Base-by-base conservation (phyloP, 2,888 invertebrate genomes). In the Leptinotarsa peninsularis region DNA sequence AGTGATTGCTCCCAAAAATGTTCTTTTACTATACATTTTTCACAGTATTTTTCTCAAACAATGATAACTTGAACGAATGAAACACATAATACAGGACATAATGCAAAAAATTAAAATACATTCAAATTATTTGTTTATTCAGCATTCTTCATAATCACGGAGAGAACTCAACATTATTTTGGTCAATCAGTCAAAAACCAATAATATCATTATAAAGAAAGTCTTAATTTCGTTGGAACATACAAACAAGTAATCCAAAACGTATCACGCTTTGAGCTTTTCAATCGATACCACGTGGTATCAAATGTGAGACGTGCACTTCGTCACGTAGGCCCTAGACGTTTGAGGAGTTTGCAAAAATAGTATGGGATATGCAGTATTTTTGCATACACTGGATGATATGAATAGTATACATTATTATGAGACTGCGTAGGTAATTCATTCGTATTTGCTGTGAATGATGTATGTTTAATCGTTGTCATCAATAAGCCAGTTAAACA, bases 311-410 rank as follows among this genome's bases (percentile, higher is more conserved):
- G 76, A 78, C 83, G 81, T 83, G 83, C 80, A 66, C 71, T 70
- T 74, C 72, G 82, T 83, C 84, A 84, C 83, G 83, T 83, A 83
- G 81, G 81, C 76, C 56, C 84, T 69, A 27, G 75, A 77, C 54
- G 74, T 69, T 73, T 75, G 74, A 78, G 71, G 67, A 66, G 60
- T 74, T 66, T 71, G 76, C 70, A 67, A 71, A 72, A 77, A 75
- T 58, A 70, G 27, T 49, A 50, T 13, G 15, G 49, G 49, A 58
- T 49, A n/a, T 21, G 43, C 54, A 67, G n/a, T 66, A 66, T 60
- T 66, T 54, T 66, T 50, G 33, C 15, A 33, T 33, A 33, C 15
- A 18, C 14, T 18, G 43, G 27, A 17, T 43, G n/a, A 27, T 63
- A 63, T 63, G 43, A 27, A 27, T 63, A 63, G 63, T 63, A 27